Evolutionary conservation across 2,888 invertebrate genomes (phyloP), one percentile per base, ranked within the genome.

Genomic region (Priocnemis perturbator): DNA sequence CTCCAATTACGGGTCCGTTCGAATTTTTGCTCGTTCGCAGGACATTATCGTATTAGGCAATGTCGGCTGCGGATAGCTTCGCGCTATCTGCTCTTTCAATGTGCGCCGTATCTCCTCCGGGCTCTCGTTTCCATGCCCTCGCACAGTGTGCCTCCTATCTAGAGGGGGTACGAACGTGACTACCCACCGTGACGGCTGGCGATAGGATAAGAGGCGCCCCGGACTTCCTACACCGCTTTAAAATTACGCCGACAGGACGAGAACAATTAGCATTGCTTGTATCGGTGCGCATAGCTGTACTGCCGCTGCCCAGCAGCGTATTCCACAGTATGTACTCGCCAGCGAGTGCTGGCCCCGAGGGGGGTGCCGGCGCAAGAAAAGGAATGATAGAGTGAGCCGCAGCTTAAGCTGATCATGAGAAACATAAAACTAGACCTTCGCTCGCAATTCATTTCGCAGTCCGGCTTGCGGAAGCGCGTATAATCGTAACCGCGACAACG

Each of bases 121-220:
- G 65, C 73, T 77, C 68, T 75, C 66, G 66, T 79, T 81, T 71
- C 67, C 60, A 15, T 23, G 44, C 63, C 62, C 55, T 44, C 48
- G 52, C 60, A 37, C 61, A 11, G 37, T 37, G 11, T 37, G 37
- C 37, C 37, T 37, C 37, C 37, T 37, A 37, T 37, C 37, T 37
- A 37, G 37, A 37, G 37, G 37, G 37, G 37, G 37, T 37, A 37
- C 37, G 37, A 37, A 37, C 37, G 17, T 20, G 17, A 50, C 81
- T 81, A 82, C 74, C 71, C 79, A 83, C 79, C 85, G 81, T 83
- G 84, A 82, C 84, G 64, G 66, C 74, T 77, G 61, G 73, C 78
- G 85, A 86, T 86, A 86, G 82, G 86, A 85, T 86, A 85, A 86
- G 77, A 79, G 78, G 74, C 63, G 70, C 74, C 74, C 77, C 73